A percentile compares a stretch with the other conserved stretches of the same genome.
Conservation (phyloP, 1,140 invertebrate species). For the Drosophila fuyamai region DNA sequence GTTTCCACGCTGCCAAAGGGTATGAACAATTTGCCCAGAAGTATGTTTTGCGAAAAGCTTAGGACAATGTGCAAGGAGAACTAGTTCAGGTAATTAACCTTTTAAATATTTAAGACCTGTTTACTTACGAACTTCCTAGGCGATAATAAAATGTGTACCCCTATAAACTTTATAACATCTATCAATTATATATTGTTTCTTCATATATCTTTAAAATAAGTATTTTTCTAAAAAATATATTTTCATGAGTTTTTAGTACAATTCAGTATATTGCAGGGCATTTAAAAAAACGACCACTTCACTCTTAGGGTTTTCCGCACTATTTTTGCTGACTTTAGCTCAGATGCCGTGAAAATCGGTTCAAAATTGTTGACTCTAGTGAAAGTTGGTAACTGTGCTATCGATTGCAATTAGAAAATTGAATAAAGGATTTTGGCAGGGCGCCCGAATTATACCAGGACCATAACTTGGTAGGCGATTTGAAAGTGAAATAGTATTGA, state of each 20-base stretch:
- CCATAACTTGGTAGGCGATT: not conserved
- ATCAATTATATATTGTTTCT: too few species aligned
- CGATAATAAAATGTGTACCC: too few species aligned
- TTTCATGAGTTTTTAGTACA: too few species aligned
- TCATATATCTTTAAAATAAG: too few species aligned
- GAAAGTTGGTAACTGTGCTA: conserved; percentile 43
- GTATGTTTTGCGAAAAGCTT: not conserved
- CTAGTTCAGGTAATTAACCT: not conserved
- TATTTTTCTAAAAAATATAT: too few species aligned
- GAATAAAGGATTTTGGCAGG: conserved; percentile 26
- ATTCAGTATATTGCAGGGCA: not conserved
- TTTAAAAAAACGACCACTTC: not conserved
- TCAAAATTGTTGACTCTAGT: conserved; percentile 41
- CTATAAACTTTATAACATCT: not conserved
- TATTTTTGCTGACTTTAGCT: conserved; percentile 21
- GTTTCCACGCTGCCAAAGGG: conserved; percentile 6
- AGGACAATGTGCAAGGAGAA: not conserved
- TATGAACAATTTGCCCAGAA: not conserved
- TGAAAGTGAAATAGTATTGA: conserved; percentile 12
- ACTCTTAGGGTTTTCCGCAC: not conserved
- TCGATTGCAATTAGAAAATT: conserved; percentile 45
- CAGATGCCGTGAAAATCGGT: conserved; percentile 24
- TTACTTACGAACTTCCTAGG: too few species aligned
- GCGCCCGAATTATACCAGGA: not conserved
- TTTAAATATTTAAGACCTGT: not conserved